These are phyloP conservation scores for Graphium colonna DNA, from an alignment of 2,888 invertebrate genomes.

Conservation along the genomic window DNA sequence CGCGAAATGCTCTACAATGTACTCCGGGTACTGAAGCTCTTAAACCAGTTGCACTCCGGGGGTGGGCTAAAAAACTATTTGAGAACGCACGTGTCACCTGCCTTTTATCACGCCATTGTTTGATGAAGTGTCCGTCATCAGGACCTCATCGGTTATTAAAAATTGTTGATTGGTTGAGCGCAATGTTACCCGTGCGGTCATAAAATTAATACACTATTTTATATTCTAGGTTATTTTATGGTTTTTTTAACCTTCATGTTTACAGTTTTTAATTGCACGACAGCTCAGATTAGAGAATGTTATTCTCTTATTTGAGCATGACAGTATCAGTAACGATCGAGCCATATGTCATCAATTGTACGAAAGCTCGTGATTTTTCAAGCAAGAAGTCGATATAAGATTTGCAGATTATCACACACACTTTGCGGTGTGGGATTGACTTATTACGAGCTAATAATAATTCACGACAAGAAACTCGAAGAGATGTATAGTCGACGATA, in stretches of 20 bases:
- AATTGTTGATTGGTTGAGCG: slow-evolving; percentile 39
- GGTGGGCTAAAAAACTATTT: slow-evolving; percentile 53
- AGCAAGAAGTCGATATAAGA: background rate
- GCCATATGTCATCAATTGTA: background rate
- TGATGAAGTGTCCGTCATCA: slow-evolving; percentile 39
- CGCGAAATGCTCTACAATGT: slow-evolving; percentile 33
- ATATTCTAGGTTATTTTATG: slow-evolving; percentile 16
- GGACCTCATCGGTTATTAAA: slow-evolving; percentile 36
- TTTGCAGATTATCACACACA: slow-evolving; percentile 14
- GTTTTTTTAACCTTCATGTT: slow-evolving; percentile 14
- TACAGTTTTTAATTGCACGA: too few species aligned
- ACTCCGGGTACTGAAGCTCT: slow-evolving; percentile 41
- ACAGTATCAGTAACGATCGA: background rate
- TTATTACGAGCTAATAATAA: slow-evolving; percentile 16
- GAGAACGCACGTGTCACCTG: slow-evolving; percentile 67
- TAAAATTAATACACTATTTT: slow-evolving; percentile 11
- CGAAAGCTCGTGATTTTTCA: background rate
- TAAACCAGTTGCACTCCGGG: slow-evolving; percentile 49
- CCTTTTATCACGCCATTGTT: slow-evolving; percentile 53
- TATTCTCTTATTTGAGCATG: too few species aligned
- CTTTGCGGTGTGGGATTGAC: slow-evolving; percentile 20
- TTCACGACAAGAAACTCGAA: slow-evolving; percentile 2
- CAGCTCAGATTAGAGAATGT: too few species aligned
- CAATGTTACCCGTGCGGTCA: slow-evolving; percentile 26
- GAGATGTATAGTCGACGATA: slow-evolving; percentile 19